A percentile compares a stretch with the other conserved stretches of the same genome.
Conservation (phyloP, 2,797 vertebrate genomes). For the Pempheris klunzingeri region DNA sequence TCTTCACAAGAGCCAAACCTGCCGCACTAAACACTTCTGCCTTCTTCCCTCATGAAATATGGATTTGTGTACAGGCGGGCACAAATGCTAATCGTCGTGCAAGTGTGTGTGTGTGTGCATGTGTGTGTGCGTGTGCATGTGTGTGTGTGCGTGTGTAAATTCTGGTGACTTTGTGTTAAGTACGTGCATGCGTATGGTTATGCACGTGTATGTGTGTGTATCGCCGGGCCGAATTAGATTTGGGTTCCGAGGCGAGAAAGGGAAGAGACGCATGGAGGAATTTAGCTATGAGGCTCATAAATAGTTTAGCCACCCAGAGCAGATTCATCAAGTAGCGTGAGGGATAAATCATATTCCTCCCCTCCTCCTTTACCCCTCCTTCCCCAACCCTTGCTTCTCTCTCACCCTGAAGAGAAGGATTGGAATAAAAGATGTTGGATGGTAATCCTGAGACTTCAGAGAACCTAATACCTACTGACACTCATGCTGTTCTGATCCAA, state of each 20-base stretch:
- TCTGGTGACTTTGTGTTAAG: constrained; percentile 62
- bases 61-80: constrained; percentile 77
- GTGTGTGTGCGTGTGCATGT: constrained; percentile 14
- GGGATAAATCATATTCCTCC: constrained; percentile 80
- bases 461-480: constrained; percentile 49
- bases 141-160: constrained; percentile 42
- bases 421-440: constrained; percentile 62
- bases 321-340: constrained; percentile 84
- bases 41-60: constrained; percentile 76
- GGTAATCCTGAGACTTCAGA: constrained; percentile 65
- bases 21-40: constrained; percentile 69
- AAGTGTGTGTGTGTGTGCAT: constrained; percentile 30
- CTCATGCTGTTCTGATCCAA: constrained; percentile 43
- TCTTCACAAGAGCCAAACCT: constrained; percentile 72
- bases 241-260: constrained; percentile 79
- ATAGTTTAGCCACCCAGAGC: constrained; percentile 85
- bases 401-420: constrained; percentile 58
- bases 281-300: constrained; percentile 84
- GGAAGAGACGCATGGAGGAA: constrained; percentile 81
- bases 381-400: constrained; percentile 45
- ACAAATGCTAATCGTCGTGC: constrained; percentile 76
- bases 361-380: constrained; percentile 56
- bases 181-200: constrained; percentile 50
- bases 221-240: constrained; percentile 79
- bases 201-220: constrained; percentile 69